Conservation (phyloP, 2,113 vertebrate species). For the Catharus minimus region DNA sequence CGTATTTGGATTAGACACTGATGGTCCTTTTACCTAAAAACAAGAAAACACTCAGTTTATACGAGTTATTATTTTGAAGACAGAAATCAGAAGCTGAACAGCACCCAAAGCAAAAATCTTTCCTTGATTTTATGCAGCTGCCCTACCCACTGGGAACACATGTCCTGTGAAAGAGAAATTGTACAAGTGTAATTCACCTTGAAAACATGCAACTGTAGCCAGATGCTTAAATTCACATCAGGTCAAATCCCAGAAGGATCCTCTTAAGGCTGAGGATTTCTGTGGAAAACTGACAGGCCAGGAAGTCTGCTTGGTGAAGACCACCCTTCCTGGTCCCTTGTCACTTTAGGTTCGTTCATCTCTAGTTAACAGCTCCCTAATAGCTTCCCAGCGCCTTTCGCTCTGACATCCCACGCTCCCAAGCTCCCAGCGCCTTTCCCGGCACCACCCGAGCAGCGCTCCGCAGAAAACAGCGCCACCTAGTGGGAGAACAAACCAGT, state of each 20-base stretch:
- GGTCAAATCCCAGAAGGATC: background rate
- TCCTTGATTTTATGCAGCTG: background rate
- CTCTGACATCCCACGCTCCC: background rate
- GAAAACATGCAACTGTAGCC: background rate
- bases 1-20: constrained; percentile 75
- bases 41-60: background rate
- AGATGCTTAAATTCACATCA: background rate
- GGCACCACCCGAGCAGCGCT: background rate
- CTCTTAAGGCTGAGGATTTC: background rate
- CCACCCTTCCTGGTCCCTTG: background rate
- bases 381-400: background rate
- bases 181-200: background rate
- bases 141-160: background rate
- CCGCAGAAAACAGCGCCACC: background rate
- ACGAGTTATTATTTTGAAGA: background rate
- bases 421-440: background rate
- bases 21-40: constrained; percentile 84
- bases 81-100: background rate
- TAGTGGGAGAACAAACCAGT: background rate
- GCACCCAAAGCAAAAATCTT: background rate
- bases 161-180: background rate
- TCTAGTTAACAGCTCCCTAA: background rate
- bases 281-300: background rate
- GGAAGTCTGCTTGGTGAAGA: background rate
- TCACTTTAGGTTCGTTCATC: background rate